These are phyloP conservation scores for Troglohyphantes excavatus DNA, from an alignment of 2,888 invertebrate species.

Conservation along the genomic window DNA sequence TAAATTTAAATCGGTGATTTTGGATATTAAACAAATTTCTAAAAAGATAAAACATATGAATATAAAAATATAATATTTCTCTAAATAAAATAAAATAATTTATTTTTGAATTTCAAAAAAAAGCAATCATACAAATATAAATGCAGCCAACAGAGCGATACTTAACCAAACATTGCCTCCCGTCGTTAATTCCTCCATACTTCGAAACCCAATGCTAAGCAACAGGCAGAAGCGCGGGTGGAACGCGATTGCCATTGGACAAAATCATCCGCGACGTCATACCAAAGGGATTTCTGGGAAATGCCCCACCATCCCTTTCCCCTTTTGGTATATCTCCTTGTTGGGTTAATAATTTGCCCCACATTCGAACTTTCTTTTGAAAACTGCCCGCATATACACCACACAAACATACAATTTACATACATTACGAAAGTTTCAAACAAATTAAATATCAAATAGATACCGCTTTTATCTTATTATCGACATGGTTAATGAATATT, in stretches of 20 bases:
- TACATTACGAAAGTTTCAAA: too few relatives aligned
- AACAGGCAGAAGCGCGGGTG: slow-evolving; percentile 77
- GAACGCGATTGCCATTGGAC: slow-evolving; percentile 67
- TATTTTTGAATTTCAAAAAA: too few relatives aligned
- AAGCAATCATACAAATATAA: too few relatives aligned
- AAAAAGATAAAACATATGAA: too few relatives aligned
- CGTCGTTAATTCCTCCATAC: slow-evolving; percentile 23
- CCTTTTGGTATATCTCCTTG: slow-evolving; percentile 17
- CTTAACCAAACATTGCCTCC: slow-evolving; percentile 26
- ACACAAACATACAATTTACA: too few relatives aligned
- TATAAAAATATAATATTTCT: too few relatives aligned
- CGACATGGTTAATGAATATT: too few relatives aligned
- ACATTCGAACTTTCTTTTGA: background rate
- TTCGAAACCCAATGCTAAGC: slow-evolving; percentile 76
- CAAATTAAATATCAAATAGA: too few relatives aligned
- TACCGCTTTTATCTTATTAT: too few relatives aligned
- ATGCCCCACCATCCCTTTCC: background rate
- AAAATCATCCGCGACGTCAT: slow-evolving; percentile 65
- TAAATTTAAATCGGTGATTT: too few relatives aligned
- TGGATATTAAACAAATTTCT: too few relatives aligned
- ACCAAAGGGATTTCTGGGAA: slow-evolving; percentile 63
- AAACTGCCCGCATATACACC: background rate
- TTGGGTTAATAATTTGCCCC: slow-evolving; percentile 35
- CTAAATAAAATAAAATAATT: too few relatives aligned
- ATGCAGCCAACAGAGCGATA: background rate